phyloP scores from a whole-genome alignment of 2,888 invertebrate species.

The Athrips mouffetella region DNA sequence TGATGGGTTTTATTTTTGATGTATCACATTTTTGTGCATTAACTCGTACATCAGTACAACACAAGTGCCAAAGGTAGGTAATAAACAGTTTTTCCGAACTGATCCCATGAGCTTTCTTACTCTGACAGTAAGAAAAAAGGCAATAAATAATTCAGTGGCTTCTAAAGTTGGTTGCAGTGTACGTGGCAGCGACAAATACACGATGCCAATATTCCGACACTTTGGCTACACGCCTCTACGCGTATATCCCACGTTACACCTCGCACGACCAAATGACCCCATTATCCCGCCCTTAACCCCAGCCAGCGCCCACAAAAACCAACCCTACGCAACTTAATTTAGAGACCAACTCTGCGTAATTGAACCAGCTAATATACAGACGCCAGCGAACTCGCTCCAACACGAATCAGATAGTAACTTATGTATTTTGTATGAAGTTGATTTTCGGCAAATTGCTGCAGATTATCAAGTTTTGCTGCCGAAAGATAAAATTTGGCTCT shows the following conservation, averaged over 20 bases:
- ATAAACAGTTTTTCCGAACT: too few species aligned
- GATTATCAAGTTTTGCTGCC: conserved; percentile 46
- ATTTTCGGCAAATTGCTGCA: conserved; percentile 47
- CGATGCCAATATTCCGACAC: conserved; percentile 58
- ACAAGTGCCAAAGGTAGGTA: too few species aligned
- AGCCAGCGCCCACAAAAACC: conserved; percentile 34
- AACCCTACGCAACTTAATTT: conserved; percentile 38
- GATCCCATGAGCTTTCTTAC: too few species aligned
- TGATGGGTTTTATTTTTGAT: too few species aligned
- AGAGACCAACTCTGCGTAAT: conserved; percentile 40
- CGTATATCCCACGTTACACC: conserved; percentile 54
- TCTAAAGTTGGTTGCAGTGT: conserved; percentile 30
- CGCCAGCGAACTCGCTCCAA: conserved; percentile 46
- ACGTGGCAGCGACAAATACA: conserved; percentile 42
- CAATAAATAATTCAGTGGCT: too few species aligned
- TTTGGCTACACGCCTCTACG: conserved; percentile 56
- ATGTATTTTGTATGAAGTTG: conserved; percentile 53
- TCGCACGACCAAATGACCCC: conserved; percentile 63
- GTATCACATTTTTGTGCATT: too few species aligned
- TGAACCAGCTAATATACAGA: conserved; percentile 41
- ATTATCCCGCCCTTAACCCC: conserved; percentile 57
- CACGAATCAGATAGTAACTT: conserved; percentile 58
- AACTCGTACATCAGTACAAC: too few species aligned
- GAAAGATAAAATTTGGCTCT: conserved; percentile 17
- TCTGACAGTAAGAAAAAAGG: too few species aligned